phyloP scores from a whole-genome alignment of 2,888 invertebrate species.

The Tineola bisselliella region DNA sequence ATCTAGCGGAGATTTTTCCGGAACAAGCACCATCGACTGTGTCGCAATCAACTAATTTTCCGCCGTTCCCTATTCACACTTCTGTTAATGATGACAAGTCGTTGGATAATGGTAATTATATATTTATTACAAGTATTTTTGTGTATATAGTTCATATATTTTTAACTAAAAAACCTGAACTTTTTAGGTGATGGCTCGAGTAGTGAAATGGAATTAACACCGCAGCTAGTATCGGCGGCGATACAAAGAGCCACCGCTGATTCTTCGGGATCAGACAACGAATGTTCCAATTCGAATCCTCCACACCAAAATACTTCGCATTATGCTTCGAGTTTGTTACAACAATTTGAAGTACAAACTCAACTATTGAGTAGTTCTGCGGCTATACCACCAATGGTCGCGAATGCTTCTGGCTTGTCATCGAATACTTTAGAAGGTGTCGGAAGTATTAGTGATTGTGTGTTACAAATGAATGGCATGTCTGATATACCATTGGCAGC shows the following conservation, averaged over 20 bases:
- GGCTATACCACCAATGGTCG: slow-evolving; percentile 39
- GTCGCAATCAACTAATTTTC: slow-evolving; percentile 70
- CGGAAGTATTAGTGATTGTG: slow-evolving; percentile 45
- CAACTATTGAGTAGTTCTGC: slow-evolving; percentile 70
- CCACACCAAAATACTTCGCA: slow-evolving; percentile 68
- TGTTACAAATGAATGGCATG: slow-evolving; percentile 47
- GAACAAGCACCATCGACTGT: slow-evolving; percentile 71
- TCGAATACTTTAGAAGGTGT: slow-evolving; percentile 35
- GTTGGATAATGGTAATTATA: slow-evolving; percentile 52
- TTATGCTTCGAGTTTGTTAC: slow-evolving; percentile 78
- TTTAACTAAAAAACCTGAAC: background rate
- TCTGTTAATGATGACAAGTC: slow-evolving; percentile 55
- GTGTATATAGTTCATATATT: background rate
- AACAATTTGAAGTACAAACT: slow-evolving; percentile 84
- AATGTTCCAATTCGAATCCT: slow-evolving; percentile 63
- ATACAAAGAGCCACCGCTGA: slow-evolving; percentile 76
- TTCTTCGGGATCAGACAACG: slow-evolving; percentile 79
- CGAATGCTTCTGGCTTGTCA: slow-evolving; percentile 31
- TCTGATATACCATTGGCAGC: slow-evolving; percentile 49
- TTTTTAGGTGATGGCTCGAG: slow-evolving; percentile 70
- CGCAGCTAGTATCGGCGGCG: slow-evolving; percentile 78
- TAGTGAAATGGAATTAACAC: slow-evolving; percentile 80
- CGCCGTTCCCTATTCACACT: slow-evolving; percentile 55
- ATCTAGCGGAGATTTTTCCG: slow-evolving; percentile 80
- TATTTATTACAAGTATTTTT: background rate